These are phyloP conservation scores for Sceloporus undulatus DNA, from an alignment of 2,113 vertebrate genomes.

Conservation along the genomic window DNA sequence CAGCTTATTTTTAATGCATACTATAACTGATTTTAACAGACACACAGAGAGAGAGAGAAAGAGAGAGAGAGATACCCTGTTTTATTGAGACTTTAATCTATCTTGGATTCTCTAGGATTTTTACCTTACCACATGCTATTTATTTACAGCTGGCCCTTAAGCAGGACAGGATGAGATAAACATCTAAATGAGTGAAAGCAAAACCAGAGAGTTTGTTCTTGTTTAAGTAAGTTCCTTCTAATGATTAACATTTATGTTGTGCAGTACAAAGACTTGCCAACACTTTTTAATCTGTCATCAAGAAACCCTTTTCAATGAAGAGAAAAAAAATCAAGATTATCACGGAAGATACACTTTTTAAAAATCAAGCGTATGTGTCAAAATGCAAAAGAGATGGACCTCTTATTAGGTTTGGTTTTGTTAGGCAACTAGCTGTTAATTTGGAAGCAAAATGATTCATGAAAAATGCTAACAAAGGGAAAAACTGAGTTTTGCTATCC, in stretches of 20 bases:
- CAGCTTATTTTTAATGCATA: background rate
- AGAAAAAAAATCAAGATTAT: background rate
- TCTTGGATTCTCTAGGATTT: background rate
- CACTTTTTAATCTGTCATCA: background rate
- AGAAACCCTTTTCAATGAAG: background rate
- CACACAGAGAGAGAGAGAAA: background rate
- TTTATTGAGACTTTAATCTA: conserved; percentile 5
- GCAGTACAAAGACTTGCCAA: background rate
- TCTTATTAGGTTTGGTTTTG: background rate
- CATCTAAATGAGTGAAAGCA: conserved; percentile 2
- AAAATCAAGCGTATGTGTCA: background rate
- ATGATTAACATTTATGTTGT: background rate
- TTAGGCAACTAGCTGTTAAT: conserved; percentile 3
- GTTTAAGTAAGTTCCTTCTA: background rate
- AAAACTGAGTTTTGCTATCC: conserved; percentile 14
- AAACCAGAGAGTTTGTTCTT: background rate
- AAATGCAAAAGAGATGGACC: background rate
- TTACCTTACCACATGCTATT: background rate
- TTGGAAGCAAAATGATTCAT: conserved; percentile 4
- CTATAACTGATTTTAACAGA: too few species aligned
- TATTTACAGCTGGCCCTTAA: background rate
- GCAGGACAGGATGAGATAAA: background rate
- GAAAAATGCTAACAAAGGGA: conserved; percentile 49
- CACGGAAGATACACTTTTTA: background rate
- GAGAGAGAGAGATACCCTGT: background rate